Evolutionary conservation across 2,888 invertebrate species (phyloP), one percentile per base, ranked within the genome.

Genomic region (Lasioglossum leucozonium): DNA sequence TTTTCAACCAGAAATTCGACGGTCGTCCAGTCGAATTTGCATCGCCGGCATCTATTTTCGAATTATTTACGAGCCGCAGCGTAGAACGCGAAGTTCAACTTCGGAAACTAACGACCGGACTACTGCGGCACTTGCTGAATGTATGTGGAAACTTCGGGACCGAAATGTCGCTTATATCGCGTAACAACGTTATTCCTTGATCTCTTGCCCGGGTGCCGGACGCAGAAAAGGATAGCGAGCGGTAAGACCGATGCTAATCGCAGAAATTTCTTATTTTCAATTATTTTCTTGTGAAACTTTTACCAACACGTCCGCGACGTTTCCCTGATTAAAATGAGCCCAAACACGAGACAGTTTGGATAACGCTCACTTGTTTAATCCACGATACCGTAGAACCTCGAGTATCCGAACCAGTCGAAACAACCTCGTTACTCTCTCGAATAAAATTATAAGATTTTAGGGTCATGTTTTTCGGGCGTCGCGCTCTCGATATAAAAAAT

Each of bases 41-140:
- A 74, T 78, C 51, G 67, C 67, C 22, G 40, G 76, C 85, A 34
- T 79, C 74, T 86, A 76, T 88, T 69, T 77, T 30, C 47, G 77
- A 71, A 74, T 67, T 77, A 79, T 51, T 47, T 67, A 67, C 67
- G 67, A 67, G 67, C 34, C 8, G 4, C 16, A 51, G 3, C 22
- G 30, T 16, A 16, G 34, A 65, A 71, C 65, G 47, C 65, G 44
- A n/a, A 13, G 13, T 26, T 51, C 22, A 18, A 51, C 51, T 16
- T 58, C 2, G 58, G 26, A 51, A 51, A 51, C 51, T 51, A 51
- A 51, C 10, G 22, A 22, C 22, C 51, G 22, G 51, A 22, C 58
- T 5, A 13, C 13, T 4, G 4, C 26, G 1, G 4, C 58, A 11
- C 26, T 26, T 4, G 26, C 58, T n/a, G 11, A 13, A 26, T 58